Evolutionary conservation across 2,113 vertebrate species (phyloP).

Genomic region (Clinocottus analis): DNA sequence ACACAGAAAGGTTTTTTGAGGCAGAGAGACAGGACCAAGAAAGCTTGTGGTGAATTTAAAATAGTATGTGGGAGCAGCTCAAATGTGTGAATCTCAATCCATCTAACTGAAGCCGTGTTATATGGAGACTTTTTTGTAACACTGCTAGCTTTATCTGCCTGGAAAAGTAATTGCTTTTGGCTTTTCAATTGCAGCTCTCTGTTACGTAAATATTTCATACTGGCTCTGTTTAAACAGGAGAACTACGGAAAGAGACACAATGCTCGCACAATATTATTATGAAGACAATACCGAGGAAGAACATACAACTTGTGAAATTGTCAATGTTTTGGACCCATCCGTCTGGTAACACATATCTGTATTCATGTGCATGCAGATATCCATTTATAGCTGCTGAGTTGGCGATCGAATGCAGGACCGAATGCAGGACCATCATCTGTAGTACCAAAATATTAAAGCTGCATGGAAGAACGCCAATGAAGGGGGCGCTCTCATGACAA

Average conservation of each 20-base stretch:
- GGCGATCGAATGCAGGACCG: too few species aligned
- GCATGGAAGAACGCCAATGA: too few species aligned
- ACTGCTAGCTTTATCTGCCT: not conserved
- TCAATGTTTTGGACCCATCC: not conserved
- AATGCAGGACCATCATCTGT: too few species aligned
- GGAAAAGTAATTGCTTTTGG: not conserved
- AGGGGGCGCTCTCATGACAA: too few species aligned
- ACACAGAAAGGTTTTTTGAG: conserved; percentile 2
- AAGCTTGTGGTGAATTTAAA: conserved; percentile 2
- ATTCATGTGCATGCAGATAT: not conserved
- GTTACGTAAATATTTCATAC: not conserved
- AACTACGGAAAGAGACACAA: not conserved
- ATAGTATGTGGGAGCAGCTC: not conserved
- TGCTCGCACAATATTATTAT: not conserved
- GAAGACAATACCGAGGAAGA: not conserved
- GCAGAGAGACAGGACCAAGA: not conserved
- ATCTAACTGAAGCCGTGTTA: not conserved
- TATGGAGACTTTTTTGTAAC: not conserved
- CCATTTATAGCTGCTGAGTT: too few species aligned
- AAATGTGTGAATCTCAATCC: conserved; percentile 10
- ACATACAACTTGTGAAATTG: not conserved
- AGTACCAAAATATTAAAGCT: too few species aligned
- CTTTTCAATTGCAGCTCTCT: not conserved
- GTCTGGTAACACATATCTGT: not conserved
- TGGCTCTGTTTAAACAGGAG: not conserved